Evolutionary conservation across 35 echinoderm and acorn worm genomes (phyloP).

Genomic region (Apostichopus californicus): DNA sequence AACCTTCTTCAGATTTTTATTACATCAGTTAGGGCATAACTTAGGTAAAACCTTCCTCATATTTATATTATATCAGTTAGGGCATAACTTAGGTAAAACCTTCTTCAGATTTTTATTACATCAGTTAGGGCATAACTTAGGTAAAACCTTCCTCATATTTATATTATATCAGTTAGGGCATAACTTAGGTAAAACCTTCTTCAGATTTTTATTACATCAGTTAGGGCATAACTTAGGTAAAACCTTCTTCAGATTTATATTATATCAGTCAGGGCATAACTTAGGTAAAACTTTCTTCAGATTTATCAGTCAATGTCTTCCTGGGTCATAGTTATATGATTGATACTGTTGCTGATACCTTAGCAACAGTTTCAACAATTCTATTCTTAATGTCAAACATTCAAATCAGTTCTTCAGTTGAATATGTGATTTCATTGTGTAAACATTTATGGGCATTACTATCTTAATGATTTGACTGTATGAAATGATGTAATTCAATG

Average conservation of each 20-base stretch:
- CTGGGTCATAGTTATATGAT: background rate
- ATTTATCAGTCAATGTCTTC: background rate
- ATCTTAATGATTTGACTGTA: background rate
- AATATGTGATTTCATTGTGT: too few relatives aligned
- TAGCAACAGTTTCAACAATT: background rate
- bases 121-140: too few relatives aligned
- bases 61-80: too few relatives aligned
- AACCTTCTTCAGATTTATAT: background rate
- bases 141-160: too few relatives aligned
- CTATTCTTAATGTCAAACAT: too few relatives aligned
- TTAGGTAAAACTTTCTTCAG: conserved; percentile 58
- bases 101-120: too few relatives aligned
- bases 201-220: too few relatives aligned
- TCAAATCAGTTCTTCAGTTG: too few relatives aligned
- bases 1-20: too few relatives aligned
- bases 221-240: conserved; percentile 87
- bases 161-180: conserved; percentile 73
- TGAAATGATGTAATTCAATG: background rate
- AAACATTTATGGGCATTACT: too few relatives aligned
- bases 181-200: conserved; percentile 69
- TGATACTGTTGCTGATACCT: background rate
- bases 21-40: conserved; percentile 62
- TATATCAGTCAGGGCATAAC: conserved; percentile 62
- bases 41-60: conserved; percentile 52
- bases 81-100: too few relatives aligned